Base-by-base conservation (phyloP, 2,888 invertebrate genomes). In the Dastarcus helophoroides region DNA sequence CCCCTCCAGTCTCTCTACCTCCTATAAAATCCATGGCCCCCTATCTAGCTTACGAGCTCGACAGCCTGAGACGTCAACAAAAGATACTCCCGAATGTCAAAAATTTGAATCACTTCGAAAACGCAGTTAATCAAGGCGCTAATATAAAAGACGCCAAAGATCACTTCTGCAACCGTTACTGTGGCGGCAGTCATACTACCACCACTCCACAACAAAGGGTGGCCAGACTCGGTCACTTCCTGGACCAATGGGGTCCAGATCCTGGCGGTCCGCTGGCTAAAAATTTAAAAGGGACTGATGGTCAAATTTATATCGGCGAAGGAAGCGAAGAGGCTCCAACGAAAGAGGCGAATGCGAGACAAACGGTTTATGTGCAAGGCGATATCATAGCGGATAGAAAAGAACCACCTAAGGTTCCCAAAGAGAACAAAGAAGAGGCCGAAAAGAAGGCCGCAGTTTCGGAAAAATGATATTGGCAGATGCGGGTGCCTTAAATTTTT, bases 121-220 rank as follows among this genome's bases (percentile, higher is more conserved):
- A 7, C 6, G 10, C 26, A 25, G 9, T 25, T 26, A 3, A 26
- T 17, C n/a, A 31, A 3, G 17, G 26, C n/a, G n/a, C n/a, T n/a
- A n/a, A n/a, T n/a, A n/a, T n/a, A n/a, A n/a, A n/a, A n/a, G n/a
- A n/a, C n/a, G n/a, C n/a, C 2, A 50, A 51, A 22, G 63, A 63
- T 41, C 63, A 77, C 44, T 50, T 76, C 2, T 75, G 76, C 53
- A 78, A 75, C 55, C 76, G 84, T 1, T 83, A 82, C 54, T 81
- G 80, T 41, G 84, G 84, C 13, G 84, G 84, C 1, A 74, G 76
- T 35, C 83, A 84, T 54, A 84, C 84, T 1, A 60, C 69, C 7
- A 76, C 79, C 10, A 78, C 77, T 1, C 71, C 79, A 0, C 73
- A 75, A 36, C 82, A 82, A 50, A 69, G 78, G 38, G 71, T 79